Evolutionary conservation across 2,888 invertebrate genomes (phyloP).

Genomic region (Amphipyra berbera): DNA sequence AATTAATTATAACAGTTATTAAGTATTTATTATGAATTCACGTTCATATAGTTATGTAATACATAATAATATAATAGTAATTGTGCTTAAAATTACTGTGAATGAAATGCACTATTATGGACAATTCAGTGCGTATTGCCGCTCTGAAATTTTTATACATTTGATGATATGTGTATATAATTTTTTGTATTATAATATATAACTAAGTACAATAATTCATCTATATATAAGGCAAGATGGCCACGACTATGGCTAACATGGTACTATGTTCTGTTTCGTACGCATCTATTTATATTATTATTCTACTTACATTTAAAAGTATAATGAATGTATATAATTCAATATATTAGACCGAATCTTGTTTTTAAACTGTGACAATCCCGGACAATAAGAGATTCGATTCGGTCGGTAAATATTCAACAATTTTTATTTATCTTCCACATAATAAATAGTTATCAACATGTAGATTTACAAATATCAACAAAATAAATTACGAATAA

Average conservation of each 20-base stretch:
- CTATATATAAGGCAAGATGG: constrained; percentile 85
- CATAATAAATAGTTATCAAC: constrained; percentile 90
- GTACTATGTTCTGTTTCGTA: constrained; percentile 78
- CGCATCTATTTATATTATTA: constrained; percentile 73
- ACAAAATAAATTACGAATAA: constrained; percentile 90
- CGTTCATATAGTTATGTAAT: constrained; percentile 76
- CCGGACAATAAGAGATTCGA: constrained; percentile 72
- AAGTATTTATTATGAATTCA: constrained; percentile 86
- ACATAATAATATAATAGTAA: constrained; percentile 72
- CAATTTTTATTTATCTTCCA: constrained; percentile 84
- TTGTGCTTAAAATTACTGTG: constrained; percentile 87
- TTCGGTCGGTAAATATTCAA: constrained; percentile 86
- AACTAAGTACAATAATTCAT: constrained; percentile 63
- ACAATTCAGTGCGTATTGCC: constrained; percentile 73
- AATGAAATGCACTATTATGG: constrained; percentile 88
- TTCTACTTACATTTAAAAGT: constrained; percentile 77
- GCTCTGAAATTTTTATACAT: constrained; percentile 65
- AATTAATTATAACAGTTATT: constrained; percentile 87
- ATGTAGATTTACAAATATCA: constrained; percentile 90
- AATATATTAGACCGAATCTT: constrained; percentile 82
- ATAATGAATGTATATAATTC: constrained; percentile 81
- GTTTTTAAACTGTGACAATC: constrained; percentile 66
- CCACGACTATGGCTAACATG: constrained; percentile 85
- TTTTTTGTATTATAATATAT: constrained; percentile 69
- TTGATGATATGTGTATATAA: constrained; percentile 76